Evolutionary conservation across 2,113 vertebrate species (phyloP), one percentile per base, ranked within the genome.

Genomic region (Mionectes macconnelli): DNA sequence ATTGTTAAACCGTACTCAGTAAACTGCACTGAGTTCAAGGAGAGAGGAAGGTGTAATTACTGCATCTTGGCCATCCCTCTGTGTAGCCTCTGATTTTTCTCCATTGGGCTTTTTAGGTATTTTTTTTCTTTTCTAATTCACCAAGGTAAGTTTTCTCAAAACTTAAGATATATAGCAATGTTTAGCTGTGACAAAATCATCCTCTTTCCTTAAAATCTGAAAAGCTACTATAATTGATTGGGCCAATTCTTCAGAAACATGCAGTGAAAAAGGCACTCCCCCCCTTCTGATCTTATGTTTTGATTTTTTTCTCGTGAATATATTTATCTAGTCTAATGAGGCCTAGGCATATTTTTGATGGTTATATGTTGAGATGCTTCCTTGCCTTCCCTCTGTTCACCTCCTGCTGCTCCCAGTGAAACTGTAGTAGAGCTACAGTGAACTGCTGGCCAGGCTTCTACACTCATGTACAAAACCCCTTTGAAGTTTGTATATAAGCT

Each of bases 11-110:
- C 72, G n/a, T 50, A 72, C 80, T 96, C 92, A 59, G 87, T 92
- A 57, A 94, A 67, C 47, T 57, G 22, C 74, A 82, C 73, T 60
- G 85, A 90, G 87, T 84, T 79, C 47, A 77, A 95, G 82, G 78
- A 93, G 80, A 91, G 52, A 85, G 89, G 80, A 52, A 73, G 79
- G 69, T 77, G 15, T 94, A 84, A 87, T 92, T 95, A 77, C 91
- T 93, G 85, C 81, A 94, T 96, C 90, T 96, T 95, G 77, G 84
- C 69, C 49, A 50, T 90, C 44, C 87, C 88, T 89, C 84, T 39
- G 67, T 72, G 64, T 69, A 89, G 77, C 73, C 50, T 84, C 87
- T 82, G 80, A 66, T 52, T 92, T 94, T 94, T 53, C 84, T 64
- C 47, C 30, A 35, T 45, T 69, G 27, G 47, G 84, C 35, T 70